These are phyloP conservation scores for Parauchenoglanis punctatus DNA, from an alignment of 2,797 vertebrate genomes.

Conservation along the genomic window DNA sequence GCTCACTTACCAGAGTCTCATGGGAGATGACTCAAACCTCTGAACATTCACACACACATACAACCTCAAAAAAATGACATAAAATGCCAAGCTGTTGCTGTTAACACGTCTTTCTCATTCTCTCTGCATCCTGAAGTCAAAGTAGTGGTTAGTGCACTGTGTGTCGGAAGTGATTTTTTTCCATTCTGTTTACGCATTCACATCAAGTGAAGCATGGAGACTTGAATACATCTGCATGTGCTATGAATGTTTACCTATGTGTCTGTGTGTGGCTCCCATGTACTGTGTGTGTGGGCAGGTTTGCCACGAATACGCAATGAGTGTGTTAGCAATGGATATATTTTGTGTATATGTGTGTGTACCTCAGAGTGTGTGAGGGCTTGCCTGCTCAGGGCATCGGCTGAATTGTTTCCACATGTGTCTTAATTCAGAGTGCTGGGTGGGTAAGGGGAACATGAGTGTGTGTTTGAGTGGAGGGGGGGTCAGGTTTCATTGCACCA, in stretches of 20 bases:
- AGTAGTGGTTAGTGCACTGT: constrained; percentile 36
- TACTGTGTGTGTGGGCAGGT: constrained; percentile 56
- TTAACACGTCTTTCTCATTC: constrained; percentile 40
- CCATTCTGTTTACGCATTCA: neutral
- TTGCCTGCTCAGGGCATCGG: constrained; percentile 80
- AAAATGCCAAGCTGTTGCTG: constrained; percentile 41
- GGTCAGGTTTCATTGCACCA: constrained; percentile 78
- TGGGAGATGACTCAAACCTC: constrained; percentile 59
- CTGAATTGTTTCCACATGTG: constrained; percentile 86
- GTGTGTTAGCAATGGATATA: constrained; percentile 54
- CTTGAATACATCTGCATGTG: constrained; percentile 33
- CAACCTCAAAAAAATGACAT: constrained; percentile 14
- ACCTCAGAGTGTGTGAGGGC: constrained; percentile 76
- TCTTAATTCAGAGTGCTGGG: constrained; percentile 81
- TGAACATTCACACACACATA: constrained; percentile 47
- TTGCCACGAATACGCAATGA: constrained; percentile 62
- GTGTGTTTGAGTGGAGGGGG: constrained; percentile 57
- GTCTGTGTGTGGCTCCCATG: constrained; percentile 61
- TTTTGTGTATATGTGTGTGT: constrained; percentile 55
- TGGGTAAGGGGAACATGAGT: constrained; percentile 68
- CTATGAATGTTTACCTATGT: constrained; percentile 60
- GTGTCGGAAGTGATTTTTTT: constrained; percentile 14
- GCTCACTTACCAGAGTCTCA: constrained; percentile 57
- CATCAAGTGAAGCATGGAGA: constrained; percentile 37
- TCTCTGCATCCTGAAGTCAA: constrained; percentile 6